Evolutionary conservation across 2,797 vertebrate genomes (phyloP).

Genomic region (Artibeus jamaicensis): DNA sequence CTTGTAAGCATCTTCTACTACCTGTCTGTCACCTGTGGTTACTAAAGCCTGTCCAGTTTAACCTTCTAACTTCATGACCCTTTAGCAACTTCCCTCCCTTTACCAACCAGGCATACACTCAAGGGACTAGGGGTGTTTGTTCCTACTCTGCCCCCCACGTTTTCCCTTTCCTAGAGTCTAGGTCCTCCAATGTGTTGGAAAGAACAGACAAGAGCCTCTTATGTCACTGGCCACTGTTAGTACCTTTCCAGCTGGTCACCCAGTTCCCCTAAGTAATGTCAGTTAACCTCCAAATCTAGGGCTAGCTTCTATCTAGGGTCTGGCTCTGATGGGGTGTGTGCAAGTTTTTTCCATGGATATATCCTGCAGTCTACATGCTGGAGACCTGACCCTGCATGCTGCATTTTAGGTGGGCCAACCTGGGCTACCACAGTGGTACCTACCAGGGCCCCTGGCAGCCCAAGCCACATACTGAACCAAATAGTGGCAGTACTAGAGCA

Average conservation of each 20-base stretch:
- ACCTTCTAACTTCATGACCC: background rate
- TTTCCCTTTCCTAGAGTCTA: background rate
- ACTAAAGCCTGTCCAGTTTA: background rate
- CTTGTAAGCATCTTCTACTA: background rate
- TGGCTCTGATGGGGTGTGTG: background rate
- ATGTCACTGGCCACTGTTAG: background rate
- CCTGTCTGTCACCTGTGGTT: background rate
- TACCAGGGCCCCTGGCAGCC: fast-evolving
- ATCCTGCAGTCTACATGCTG: background rate
- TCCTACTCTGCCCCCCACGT: background rate
- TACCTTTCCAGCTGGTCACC: background rate
- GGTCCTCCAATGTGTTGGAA: background rate
- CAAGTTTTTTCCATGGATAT: no score
- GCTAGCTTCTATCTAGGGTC: background rate
- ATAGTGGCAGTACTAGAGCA: background rate
- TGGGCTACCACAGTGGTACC: background rate
- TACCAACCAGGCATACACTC: fast-evolving
- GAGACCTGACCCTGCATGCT: background rate
- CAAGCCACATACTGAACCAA: background rate
- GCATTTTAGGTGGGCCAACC: background rate
- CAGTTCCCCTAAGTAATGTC: background rate
- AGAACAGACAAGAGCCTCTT: background rate
- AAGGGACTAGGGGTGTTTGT: background rate
- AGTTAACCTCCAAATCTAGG: background rate
- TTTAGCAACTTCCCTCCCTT: background rate